These are phyloP conservation scores for Propithecus deckenii DNA, from an alignment of 2,797 vertebrate species.

Conservation along the genomic window DNA sequence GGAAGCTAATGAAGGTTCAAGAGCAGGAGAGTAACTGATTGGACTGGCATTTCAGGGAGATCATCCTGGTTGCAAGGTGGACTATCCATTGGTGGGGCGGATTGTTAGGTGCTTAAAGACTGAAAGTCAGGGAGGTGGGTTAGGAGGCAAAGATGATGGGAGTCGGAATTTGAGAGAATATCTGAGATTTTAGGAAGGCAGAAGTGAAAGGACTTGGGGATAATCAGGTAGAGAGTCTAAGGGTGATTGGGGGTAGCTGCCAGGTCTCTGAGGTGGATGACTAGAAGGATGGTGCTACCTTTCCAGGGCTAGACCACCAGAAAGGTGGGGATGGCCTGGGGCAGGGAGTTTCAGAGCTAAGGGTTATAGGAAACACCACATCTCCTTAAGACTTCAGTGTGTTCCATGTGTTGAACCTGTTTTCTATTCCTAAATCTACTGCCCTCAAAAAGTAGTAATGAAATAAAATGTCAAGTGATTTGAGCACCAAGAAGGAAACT, in stretches of 20 bases:
- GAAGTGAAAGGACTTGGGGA: neutral
- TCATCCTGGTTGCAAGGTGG: neutral
- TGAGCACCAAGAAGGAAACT: neutral
- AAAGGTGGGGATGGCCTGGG: neutral
- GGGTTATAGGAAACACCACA: neutral
- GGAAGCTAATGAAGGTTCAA: neutral
- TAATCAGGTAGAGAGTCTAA: neutral
- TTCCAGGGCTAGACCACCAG: neutral
- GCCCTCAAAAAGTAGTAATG: neutral
- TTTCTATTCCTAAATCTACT: neutral
- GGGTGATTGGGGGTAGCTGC: neutral
- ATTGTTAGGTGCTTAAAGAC: neutral
- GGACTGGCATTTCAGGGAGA: neutral
- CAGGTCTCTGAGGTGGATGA: neutral
- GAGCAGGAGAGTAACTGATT: neutral
- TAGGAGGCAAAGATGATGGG: neutral
- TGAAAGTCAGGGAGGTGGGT: neutral
- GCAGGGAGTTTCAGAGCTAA: neutral
- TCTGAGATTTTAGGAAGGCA: neutral
- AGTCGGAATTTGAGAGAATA: neutral
- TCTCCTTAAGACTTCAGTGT: neutral
- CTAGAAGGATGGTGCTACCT: neutral
- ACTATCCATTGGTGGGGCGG: neutral
- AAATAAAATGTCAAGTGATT: slow-evolving; percentile 18
- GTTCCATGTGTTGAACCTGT: neutral